Conservation (phyloP, 2,888 invertebrate genomes). For the Ennomos fuscantarius region DNA sequence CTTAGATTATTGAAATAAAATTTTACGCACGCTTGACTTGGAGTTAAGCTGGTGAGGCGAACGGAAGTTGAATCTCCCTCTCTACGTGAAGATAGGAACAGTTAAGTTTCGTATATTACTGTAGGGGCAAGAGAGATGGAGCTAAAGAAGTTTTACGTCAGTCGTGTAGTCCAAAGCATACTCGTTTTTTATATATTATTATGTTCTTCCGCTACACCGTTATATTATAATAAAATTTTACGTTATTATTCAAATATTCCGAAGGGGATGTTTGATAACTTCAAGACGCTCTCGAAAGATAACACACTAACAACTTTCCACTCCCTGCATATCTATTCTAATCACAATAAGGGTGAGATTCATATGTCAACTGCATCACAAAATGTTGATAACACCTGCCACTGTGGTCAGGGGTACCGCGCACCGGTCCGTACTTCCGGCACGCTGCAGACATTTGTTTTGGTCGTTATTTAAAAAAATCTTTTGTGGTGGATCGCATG, state of each 20-base stretch:
- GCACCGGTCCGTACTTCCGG: constrained; percentile 48
- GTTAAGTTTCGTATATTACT: too few species aligned
- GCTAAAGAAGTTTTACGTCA: too few species aligned
- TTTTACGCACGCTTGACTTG: too few species aligned
- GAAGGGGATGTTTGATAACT: not conserved
- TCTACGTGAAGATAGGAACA: too few species aligned
- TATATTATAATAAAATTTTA: not conserved
- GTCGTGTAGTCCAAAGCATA: too few species aligned
- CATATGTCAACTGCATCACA: constrained; percentile 7
- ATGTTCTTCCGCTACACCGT: not conserved
- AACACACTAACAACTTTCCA: not conserved
- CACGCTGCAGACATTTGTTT: constrained; percentile 25
- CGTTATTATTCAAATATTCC: not conserved
- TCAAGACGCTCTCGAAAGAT: constrained; percentile 6
- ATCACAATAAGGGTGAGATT: constrained; percentile 15
- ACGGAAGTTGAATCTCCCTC: too few species aligned
- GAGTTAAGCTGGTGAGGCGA: too few species aligned
- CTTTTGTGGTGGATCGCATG: constrained; percentile 17
- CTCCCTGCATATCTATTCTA: not conserved
- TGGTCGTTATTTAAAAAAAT: constrained; percentile 14
- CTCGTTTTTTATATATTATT: too few species aligned
- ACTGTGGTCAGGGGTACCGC: constrained; percentile 31
- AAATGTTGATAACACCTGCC: constrained; percentile 35
- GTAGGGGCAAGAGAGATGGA: too few species aligned
- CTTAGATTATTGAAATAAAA: not conserved